phyloP scores from a whole-genome alignment of 2,113 vertebrate genomes.

The Isurus oxyrinchus region DNA sequence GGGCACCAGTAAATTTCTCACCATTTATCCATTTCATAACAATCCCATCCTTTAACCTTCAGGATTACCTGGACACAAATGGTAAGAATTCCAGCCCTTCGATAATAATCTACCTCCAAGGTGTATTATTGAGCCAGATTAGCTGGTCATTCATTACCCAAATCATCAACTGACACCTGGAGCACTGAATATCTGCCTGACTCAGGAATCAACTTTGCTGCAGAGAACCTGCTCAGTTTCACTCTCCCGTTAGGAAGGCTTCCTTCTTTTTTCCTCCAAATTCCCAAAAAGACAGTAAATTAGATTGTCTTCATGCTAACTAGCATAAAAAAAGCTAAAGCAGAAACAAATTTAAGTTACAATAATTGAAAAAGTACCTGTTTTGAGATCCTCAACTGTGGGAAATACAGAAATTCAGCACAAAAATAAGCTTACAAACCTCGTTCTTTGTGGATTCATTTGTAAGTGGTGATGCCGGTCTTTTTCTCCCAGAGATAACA shows the following conservation, averaged over 20 bases:
- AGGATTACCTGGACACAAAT: background rate
- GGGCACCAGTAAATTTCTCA: background rate
- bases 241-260: background rate
- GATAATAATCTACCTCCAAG: background rate
- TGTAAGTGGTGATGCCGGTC: slow-evolving; percentile 59
- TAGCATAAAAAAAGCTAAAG: background rate
- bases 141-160: background rate
- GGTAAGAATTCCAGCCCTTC: background rate
- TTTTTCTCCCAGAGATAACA: slow-evolving; percentile 59
- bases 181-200: background rate
- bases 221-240: background rate
- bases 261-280: background rate
- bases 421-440: slow-evolving; percentile 52
- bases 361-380: background rate
- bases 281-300: background rate
- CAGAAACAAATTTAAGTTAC: background rate
- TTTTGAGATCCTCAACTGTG: background rate
- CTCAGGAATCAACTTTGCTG: background rate
- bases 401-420: background rate
- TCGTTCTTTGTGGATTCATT: slow-evolving; percentile 68
- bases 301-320: background rate
- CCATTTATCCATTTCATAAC: background rate
- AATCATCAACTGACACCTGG: background rate
- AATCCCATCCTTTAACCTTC: background rate
- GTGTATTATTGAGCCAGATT: background rate